Base-by-base conservation (phyloP, 1,140 invertebrate genomes). In the Tribolium castaneum region DNA sequence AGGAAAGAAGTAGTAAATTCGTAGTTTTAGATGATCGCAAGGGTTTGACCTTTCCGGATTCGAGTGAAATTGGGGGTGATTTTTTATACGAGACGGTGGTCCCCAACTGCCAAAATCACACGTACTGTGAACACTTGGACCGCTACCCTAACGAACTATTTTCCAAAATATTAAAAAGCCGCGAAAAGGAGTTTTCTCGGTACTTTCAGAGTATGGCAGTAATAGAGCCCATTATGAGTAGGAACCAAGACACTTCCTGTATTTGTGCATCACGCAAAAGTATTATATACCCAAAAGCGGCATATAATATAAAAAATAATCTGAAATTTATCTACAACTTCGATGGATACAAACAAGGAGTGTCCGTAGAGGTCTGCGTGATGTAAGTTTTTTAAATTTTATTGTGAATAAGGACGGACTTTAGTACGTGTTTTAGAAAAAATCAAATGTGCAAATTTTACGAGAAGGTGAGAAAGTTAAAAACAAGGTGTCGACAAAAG, bases 401-500 rank as follows among this genome's bases (percentile, higher is more conserved):
- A 19, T 10, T 22, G 51, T 52, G n/a, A n/a, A n/a, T n/a, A n/a
- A n/a, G n/a, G n/a, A n/a, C n/a, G 49, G 1, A 52, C 13, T 52
- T 16, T 4, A 52, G 0, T 52, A 51, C n/a, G 9, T 19, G 3
- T 59, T 59, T 59, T n/a, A 59, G 54, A 9, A 25, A n/a, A 25
- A 59, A 59, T 5, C 4, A 19, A 6, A 59, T 10, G 22, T 59
- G 54, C 19, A 59, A 25, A 6, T 25, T 59, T 59, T 59, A 59
- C 54, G 54, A 59, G 1, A 59, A 59, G 0, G 54, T 59, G 2
- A 25, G 6, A 59, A 59, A 59, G 9, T 59, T 25, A 25, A 13
- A 30, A 70, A 88, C 90, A 0, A 82, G 78, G 0, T 92, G 91
- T 83, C 88, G 88, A 78, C 91, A 92, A 77, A 90, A 90, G 77